phyloP scores from a whole-genome alignment of 2,113 vertebrate genomes.

The Embiotoca jacksoni region DNA sequence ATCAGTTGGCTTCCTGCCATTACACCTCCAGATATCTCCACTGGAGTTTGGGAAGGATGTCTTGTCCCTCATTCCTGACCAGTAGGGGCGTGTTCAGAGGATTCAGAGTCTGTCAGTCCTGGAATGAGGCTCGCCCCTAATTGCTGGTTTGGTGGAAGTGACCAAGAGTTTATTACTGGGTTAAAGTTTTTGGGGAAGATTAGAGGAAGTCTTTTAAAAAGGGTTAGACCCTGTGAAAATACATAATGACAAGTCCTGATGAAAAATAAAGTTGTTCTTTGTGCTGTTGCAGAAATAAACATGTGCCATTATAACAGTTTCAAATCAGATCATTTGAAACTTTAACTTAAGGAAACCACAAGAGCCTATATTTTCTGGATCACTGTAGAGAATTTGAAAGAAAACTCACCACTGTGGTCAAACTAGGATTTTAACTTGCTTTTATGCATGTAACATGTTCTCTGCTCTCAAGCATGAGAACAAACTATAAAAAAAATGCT shows the following conservation, averaged over 20 bases:
- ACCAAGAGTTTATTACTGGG: neutral
- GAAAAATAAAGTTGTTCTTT: neutral
- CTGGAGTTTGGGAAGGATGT: neutral
- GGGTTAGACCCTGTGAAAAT: neutral
- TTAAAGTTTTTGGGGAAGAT: conserved; percentile 6
- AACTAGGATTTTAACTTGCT: too few species aligned
- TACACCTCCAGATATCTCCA: conserved; percentile 25
- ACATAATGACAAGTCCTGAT: neutral
- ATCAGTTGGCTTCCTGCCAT: conserved; percentile 36
- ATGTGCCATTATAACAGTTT: neutral
- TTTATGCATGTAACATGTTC: too few species aligned
- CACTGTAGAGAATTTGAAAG: too few species aligned
- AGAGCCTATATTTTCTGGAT: too few species aligned
- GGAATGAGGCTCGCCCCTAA: conserved; percentile 3
- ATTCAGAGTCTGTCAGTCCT: neutral
- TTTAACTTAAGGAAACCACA: too few species aligned
- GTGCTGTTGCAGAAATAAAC: neutral
- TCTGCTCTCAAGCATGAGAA: too few species aligned
- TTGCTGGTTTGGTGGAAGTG: conserved; percentile 36
- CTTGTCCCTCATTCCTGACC: conserved; percentile 5
- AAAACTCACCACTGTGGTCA: too few species aligned
- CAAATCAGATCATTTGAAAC: neutral
- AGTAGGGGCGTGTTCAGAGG: conserved; percentile 33
- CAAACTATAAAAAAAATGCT: too few species aligned
- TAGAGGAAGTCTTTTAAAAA: neutral